Evolutionary conservation across 2,888 invertebrate genomes (phyloP), one percentile per base, ranked within the genome.

Genomic region (Choristoneura rosaceana): DNA sequence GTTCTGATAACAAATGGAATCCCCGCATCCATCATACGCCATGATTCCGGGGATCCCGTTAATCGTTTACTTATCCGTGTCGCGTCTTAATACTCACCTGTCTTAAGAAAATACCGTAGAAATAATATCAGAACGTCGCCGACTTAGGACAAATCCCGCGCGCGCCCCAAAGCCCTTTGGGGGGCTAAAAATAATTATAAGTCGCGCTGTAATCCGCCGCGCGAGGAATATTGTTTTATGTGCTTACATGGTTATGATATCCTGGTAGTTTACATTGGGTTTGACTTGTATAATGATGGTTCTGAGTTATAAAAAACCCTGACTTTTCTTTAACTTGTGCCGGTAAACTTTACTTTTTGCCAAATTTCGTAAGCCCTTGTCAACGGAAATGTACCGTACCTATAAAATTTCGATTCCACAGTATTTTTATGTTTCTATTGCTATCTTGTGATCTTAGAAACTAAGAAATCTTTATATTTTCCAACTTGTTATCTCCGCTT

Each of bases 101-200:
- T 79, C 70, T 73, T 73, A 78, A 78, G 75, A 79, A 79, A 79
- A 82, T 81, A 81, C 82, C 82, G 82, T 83, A 87, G 90, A 89
- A 91, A 92, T 92, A 91, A 93, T 93, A 93, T 93, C 92, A 91
- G 91, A 92, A 91, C 89, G 90, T 83, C 85, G 81, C 81, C 82
- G 87, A 80, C 87, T 86, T 83, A 84, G 82, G 82, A 87, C 91
- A 91, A 92, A 93, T 91, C 92, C 93, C 84, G 84, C 90, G 84
- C 84, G 88, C 88, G 88, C 80, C 90, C 87, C 83, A 91, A 91
- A 92, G 91, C 91, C 90, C 86, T 86, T 86, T 83, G 79, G 85
- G 88, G 90, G 91, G 90, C 87, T 85, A 87, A 87, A 87, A 87
- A 87, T 87, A 87, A 88, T 87, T 87, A 88, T 84, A 86, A 86